Evolutionary conservation across 2,797 vertebrate genomes (phyloP).

Genomic region (Sebastes kiyomatsui): DNA sequence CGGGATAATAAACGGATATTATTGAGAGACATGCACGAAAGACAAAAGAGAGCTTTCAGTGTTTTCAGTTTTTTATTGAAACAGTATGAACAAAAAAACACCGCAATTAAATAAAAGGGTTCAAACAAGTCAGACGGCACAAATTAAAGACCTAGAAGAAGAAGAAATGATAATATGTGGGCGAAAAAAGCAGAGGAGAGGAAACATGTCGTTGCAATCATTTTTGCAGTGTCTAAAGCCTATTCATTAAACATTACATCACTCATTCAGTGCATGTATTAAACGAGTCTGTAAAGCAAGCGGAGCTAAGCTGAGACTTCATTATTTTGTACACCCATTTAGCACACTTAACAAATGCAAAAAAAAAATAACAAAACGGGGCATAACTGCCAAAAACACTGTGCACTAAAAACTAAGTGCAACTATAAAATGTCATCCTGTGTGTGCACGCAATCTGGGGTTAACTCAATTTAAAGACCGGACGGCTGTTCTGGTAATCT

Average conservation of each 20-base stretch:
- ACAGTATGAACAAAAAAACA: constrained; percentile 83
- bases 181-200: constrained; percentile 62
- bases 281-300: constrained; percentile 76
- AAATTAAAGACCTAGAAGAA: constrained; percentile 68
- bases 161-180: constrained; percentile 52
- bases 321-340: constrained; percentile 71
- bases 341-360: constrained; percentile 57
- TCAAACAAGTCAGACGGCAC: constrained; percentile 73
- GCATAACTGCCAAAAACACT: constrained; percentile 57
- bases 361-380: constrained; percentile 45
- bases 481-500: constrained; percentile 54
- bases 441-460: constrained; percentile 48
- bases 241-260: constrained; percentile 74
- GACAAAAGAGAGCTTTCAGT: constrained; percentile 9
- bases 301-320: constrained; percentile 66
- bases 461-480: constrained; percentile 50
- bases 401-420: constrained; percentile 64
- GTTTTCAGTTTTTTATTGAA: constrained; percentile 83
- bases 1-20: background rate
- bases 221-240: constrained; percentile 84
- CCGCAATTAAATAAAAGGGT: constrained; percentile 84
- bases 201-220: constrained; percentile 77
- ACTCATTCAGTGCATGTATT: constrained; percentile 84
- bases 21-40: background rate
- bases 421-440: constrained; percentile 53